These are phyloP conservation scores for Agrochola lychnidis DNA, from an alignment of 2,888 invertebrate species.

Conservation along the genomic window DNA sequence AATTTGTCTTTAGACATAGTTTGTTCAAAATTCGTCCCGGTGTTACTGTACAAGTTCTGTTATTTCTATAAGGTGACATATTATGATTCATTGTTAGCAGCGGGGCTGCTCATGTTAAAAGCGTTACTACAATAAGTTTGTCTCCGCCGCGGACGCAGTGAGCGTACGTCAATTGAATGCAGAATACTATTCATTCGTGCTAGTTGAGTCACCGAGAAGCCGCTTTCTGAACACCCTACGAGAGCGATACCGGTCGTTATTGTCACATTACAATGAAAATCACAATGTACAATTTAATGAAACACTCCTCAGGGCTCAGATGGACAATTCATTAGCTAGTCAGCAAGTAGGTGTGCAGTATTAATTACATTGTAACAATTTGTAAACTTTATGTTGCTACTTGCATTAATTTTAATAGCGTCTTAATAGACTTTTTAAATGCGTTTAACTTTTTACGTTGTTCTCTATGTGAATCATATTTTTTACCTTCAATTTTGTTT, in stretches of 20 bases:
- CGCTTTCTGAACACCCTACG: slow-evolving; percentile 75
- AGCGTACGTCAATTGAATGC: slow-evolving; percentile 82
- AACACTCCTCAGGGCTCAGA: slow-evolving; percentile 25
- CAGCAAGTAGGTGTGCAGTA: slow-evolving; percentile 12
- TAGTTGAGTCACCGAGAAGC: slow-evolving; percentile 83
- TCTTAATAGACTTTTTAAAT: slow-evolving; percentile 15
- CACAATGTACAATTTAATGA: slow-evolving; percentile 45
- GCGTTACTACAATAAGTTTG: slow-evolving; percentile 77
- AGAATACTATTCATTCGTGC: slow-evolving; percentile 81
- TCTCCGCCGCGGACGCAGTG: slow-evolving; percentile 74
- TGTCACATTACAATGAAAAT: slow-evolving; percentile 58
- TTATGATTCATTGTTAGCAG: slow-evolving; percentile 77
- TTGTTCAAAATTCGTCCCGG: slow-evolving; percentile 57
- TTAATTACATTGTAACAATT: slow-evolving; percentile 40
- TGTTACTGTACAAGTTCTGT: slow-evolving; percentile 58
- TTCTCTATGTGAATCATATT: slow-evolving; percentile 28
- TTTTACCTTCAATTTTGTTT: slow-evolving; percentile 46
- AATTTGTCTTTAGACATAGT: slow-evolving; percentile 32
- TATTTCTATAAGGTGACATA: slow-evolving; percentile 67
- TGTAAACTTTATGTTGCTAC: slow-evolving; percentile 9
- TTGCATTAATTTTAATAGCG: not conserved
- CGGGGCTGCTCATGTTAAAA: slow-evolving; percentile 72
- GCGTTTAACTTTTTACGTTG: slow-evolving; percentile 5
- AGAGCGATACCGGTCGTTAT: slow-evolving; percentile 66
- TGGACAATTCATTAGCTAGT: slow-evolving; percentile 48